Percentiles rank a stretch among this genome's conserved stretches.
These are phyloP conservation scores for Paradoxurus hermaphroditus DNA, from an alignment of 2,113 vertebrate species.

Conservation along the genomic window DNA sequence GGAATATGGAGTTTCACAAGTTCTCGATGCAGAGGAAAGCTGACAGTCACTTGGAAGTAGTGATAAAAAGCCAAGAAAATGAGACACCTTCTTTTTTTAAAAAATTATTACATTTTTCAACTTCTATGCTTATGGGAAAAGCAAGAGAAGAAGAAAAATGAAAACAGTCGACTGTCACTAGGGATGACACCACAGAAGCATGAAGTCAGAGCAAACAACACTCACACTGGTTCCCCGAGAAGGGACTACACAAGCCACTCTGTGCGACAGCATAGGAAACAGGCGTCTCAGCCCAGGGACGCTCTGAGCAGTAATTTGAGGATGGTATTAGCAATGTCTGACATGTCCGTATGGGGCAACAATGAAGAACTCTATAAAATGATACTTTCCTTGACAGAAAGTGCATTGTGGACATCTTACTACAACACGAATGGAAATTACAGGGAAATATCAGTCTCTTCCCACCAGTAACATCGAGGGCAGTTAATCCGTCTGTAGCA, in stretches of 20 bases:
- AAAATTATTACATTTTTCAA: not conserved
- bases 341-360: fast-evolving
- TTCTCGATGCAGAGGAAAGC: fast-evolving
- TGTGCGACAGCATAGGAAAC: not conserved
- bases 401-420: conserved; percentile 2
- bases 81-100: not conserved
- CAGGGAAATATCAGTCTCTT: not conserved
- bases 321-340: not conserved
- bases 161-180: not conserved
- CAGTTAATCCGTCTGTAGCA: not conserved
- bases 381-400: conserved; percentile 46
- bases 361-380: not conserved
- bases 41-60: not conserved
- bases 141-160: not conserved
- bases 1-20: not conserved
- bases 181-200: too few relatives aligned
- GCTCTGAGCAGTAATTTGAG: not conserved
- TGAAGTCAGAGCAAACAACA: not conserved
- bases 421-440: conserved; percentile 5
- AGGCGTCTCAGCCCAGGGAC: not conserved
- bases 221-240: not conserved
- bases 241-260: not conserved
- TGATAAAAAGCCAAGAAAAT: not conserved
- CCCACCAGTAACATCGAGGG: not conserved
- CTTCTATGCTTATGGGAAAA: not conserved